phyloP scores from a whole-genome alignment of 2,113 vertebrate species.

The Ranitomeya imitator region DNA sequence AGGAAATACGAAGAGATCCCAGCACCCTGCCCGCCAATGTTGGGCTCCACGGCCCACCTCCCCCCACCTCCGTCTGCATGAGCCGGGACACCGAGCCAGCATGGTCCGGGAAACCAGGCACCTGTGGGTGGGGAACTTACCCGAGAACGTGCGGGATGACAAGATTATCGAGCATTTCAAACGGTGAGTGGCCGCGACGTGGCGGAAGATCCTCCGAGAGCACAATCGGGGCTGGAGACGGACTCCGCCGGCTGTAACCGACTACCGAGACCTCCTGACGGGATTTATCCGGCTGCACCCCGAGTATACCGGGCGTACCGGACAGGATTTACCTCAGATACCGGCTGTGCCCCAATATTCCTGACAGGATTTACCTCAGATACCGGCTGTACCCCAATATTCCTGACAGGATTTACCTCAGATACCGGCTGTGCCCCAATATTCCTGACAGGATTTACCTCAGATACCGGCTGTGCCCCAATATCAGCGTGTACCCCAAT shows the following conservation, averaged over 20 bases:
- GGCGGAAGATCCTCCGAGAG: not conserved
- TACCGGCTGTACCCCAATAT: not conserved
- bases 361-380: not conserved
- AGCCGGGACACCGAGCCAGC: conserved; percentile 79
- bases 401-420: not conserved
- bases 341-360: not conserved
- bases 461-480: not conserved
- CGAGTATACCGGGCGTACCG: not conserved
- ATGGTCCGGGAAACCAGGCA: conserved; percentile 99
- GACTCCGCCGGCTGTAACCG: not conserved
- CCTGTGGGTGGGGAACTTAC: conserved; percentile 99
- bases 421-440: not conserved
- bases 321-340: not conserved
- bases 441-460: not conserved
- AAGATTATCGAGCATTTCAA: conserved; percentile 99
- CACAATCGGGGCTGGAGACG: not conserved
- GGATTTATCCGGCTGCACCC: not conserved
- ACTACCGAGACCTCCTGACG: not conserved
- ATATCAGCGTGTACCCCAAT: no score
- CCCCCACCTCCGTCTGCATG: conserved; percentile 60
- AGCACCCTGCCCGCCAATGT: conserved; percentile 66
- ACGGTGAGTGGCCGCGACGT: conserved; percentile 82
- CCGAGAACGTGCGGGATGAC: conserved; percentile 98
- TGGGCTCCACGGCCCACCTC: conserved; percentile 59
- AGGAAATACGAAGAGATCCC: not conserved